Evolutionary conservation across 2,113 vertebrate genomes (phyloP).

Genomic region (Spheniscus mendiculus): DNA sequence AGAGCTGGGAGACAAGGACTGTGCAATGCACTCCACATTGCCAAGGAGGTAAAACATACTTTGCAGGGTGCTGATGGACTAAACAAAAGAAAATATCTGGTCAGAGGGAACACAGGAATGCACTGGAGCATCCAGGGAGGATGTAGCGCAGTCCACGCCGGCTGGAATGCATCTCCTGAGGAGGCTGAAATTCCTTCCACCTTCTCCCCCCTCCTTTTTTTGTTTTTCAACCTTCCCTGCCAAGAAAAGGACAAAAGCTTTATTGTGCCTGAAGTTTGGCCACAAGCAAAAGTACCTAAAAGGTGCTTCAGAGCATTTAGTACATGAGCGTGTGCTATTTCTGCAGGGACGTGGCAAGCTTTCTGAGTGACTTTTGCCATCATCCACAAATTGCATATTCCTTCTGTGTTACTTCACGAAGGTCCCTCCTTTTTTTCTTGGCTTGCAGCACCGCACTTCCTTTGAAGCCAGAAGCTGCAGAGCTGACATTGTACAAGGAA

Average conservation of each 20-base stretch:
- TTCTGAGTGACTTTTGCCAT: constrained; percentile 25
- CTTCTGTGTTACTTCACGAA: neutral
- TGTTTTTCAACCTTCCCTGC: neutral
- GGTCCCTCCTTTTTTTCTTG: constrained; percentile 15
- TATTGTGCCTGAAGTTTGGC: constrained; percentile 38
- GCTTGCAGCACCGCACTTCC: neutral
- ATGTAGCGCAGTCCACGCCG: neutral
- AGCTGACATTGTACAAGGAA: neutral
- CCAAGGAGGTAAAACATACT: neutral
- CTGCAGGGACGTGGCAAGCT: constrained; percentile 11
- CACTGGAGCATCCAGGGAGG: constrained; percentile 39
- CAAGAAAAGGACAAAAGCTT: constrained; percentile 55
- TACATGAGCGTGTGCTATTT: neutral
- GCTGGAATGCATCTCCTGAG: constrained; percentile 39
- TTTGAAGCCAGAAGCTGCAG: neutral
- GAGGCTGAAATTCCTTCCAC: constrained; percentile 57
- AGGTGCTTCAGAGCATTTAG: constrained; percentile 23
- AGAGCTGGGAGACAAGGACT: neutral
- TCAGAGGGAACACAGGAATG: constrained; percentile 51
- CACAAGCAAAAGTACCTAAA: constrained; percentile 27
- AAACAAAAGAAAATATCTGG: constrained; percentile 48
- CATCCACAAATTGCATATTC: constrained; percentile 30
- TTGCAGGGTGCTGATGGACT: neutral
- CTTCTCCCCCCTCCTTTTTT: neutral
- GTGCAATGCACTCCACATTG: neutral